Conservation (phyloP, 1,140 invertebrate genomes). For the Solen grandis region DNA sequence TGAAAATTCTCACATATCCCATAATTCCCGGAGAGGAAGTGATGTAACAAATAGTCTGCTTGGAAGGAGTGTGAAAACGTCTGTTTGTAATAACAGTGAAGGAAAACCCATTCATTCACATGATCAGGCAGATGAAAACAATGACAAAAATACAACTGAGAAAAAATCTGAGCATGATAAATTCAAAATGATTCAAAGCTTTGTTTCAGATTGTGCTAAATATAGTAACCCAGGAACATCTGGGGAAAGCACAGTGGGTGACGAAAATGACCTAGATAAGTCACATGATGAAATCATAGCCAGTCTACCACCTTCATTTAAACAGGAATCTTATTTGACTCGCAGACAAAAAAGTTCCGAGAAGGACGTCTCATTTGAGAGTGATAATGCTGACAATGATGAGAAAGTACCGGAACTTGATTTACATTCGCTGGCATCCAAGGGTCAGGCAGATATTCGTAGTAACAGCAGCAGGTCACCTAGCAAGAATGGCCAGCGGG, state of each 20-base stretch:
- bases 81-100: too few species aligned
- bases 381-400: not conserved
- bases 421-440: slow-evolving; percentile 38
- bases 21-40: slow-evolving; percentile 16
- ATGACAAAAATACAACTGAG: too few species aligned
- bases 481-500: not conserved
- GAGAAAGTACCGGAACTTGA: slow-evolving; percentile 36
- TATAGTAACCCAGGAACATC: slow-evolving; percentile 41
- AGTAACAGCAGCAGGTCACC: not conserved
- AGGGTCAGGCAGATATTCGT: not conserved
- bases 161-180: slow-evolving; percentile 42
- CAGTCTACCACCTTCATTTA: too few species aligned
- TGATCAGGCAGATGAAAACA: too few species aligned
- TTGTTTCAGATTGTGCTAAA: slow-evolving; percentile 55
- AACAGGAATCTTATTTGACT: too few species aligned
- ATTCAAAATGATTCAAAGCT: slow-evolving; percentile 37
- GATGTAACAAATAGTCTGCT: not conserved
- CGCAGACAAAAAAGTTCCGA: too few species aligned
- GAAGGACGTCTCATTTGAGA: not conserved
- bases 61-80: too few species aligned
- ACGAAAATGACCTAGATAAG: slow-evolving; percentile 12
- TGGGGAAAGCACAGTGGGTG: slow-evolving; percentile 26
- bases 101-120: too few species aligned
- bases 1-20: slow-evolving; percentile 19
- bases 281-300: too few species aligned